Evolutionary conservation across 2,888 invertebrate genomes (phyloP).

Genomic region (Polydrusus tereticollis): DNA sequence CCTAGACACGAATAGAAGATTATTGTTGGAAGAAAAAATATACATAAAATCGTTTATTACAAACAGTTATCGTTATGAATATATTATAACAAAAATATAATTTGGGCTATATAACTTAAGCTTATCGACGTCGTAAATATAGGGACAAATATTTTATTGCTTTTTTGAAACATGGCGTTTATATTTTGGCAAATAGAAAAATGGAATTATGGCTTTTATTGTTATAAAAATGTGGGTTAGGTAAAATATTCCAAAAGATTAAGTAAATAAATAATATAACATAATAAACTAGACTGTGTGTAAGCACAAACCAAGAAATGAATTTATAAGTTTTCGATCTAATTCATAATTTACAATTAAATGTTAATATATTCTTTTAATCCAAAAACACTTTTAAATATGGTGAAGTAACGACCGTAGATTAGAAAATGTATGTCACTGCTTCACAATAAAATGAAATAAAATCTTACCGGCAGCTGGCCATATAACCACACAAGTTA

Average conservation of each 20-base stretch:
- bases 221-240: slow-evolving; percentile 2
- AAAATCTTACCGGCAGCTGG: slow-evolving; percentile 19
- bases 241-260: no score
- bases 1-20: slow-evolving; percentile 1
- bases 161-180: slow-evolving; percentile 8
- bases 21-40: slow-evolving; percentile 12
- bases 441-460: slow-evolving; percentile 1
- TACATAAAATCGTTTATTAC: slow-evolving; percentile 6
- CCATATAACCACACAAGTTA: slow-evolving; percentile 30
- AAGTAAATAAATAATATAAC: no score
- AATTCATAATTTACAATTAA: no score
- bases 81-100: slow-evolving; percentile 23
- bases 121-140: slow-evolving; percentile 20
- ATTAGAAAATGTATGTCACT: not conserved
- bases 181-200: not conserved
- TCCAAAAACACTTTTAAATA: no score
- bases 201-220: not conserved
- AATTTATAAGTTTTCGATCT: no score
- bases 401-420: no score
- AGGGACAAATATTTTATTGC: slow-evolving; percentile 14
- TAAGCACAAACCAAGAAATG: no score
- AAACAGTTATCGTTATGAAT: slow-evolving; percentile 25
- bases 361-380: no score
- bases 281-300: no score
- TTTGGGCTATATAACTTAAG: slow-evolving; percentile 10